Conservation (phyloP, 2,888 invertebrate species). For the Osmoderma eremita region DNA sequence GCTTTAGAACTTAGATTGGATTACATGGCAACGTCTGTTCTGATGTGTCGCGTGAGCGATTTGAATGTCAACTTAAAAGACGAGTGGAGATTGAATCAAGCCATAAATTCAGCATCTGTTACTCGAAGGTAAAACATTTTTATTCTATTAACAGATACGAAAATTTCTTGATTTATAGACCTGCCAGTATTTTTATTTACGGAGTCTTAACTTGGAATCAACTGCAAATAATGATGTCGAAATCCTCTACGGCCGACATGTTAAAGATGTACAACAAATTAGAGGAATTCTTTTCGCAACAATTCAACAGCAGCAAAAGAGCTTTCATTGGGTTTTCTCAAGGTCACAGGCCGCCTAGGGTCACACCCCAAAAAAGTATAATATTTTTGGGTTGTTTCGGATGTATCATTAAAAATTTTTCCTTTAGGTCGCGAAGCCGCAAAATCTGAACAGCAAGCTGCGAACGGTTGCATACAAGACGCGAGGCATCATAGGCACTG, state of each 20-base stretch:
- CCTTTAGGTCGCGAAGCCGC: constrained; percentile 48
- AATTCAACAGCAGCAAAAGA: constrained; percentile 94
- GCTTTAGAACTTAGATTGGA: constrained; percentile 92
- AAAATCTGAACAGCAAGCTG: constrained; percentile 12
- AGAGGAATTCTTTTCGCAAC: constrained; percentile 97
- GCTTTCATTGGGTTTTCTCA: constrained; percentile 72
- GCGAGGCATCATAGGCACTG: constrained; percentile 92
- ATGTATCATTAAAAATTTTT: background rate
- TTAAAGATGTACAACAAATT: constrained; percentile 96
- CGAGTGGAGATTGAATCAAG: constrained; percentile 82
- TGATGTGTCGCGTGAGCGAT: constrained; percentile 89
- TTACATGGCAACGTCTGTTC: constrained; percentile 97
- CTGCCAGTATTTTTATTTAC: constrained; percentile 91
- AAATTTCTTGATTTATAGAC: constrained; percentile 63
- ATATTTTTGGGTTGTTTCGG: background rate
- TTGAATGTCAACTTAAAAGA: constrained; percentile 84
- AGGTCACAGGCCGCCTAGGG: constrained; percentile 54
- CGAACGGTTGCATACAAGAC: constrained; percentile 59
- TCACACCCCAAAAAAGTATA: constrained; percentile 58
- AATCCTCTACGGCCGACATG: constrained; percentile 96
- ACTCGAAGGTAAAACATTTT: constrained; percentile 67
- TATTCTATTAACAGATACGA: background rate
- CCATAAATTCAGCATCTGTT: constrained; percentile 66
- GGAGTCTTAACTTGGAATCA: constrained; percentile 95
- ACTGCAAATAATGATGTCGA: constrained; percentile 95